phyloP scores from a whole-genome alignment of 2,888 invertebrate species.

The Epistrophella euchroma region DNA sequence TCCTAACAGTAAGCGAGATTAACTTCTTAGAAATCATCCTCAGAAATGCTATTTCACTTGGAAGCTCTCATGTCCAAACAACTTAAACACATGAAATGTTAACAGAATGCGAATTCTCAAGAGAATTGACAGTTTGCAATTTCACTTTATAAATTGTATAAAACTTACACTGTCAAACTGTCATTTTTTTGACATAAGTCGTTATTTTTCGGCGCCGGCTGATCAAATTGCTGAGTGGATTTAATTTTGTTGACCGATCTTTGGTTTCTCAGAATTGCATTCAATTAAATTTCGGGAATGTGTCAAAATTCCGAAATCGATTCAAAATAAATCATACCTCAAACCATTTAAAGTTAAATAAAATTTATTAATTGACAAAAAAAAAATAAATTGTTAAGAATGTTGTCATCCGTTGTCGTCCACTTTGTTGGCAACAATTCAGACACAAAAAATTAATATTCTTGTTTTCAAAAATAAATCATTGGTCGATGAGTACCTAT shows the following conservation, averaged over 20 bases:
- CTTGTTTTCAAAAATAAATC: slow-evolving; percentile 57
- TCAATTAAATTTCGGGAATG: slow-evolving; percentile 12
- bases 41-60: too few relatives aligned
- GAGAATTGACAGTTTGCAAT: too few relatives aligned
- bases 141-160: too few relatives aligned
- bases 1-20: too few relatives aligned
- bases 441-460: slow-evolving; percentile 49
- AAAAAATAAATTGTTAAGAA: slow-evolving; percentile 11
- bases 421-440: slow-evolving; percentile 54
- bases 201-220: background rate
- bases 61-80: too few relatives aligned
- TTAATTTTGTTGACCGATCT: background rate
- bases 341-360: slow-evolving; percentile 26
- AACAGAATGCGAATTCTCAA: too few relatives aligned
- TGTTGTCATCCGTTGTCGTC: slow-evolving; percentile 53
- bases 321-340: slow-evolving; percentile 24
- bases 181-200: background rate
- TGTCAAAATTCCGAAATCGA: slow-evolving; percentile 33
- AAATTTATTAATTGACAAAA: slow-evolving; percentile 12
- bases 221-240: background rate
- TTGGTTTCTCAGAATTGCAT: background rate
- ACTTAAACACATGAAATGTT: too few relatives aligned
- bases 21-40: too few relatives aligned
- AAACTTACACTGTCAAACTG: background rate
- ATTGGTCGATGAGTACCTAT: slow-evolving; percentile 24